phyloP scores from a whole-genome alignment of 2,797 vertebrate genomes.

The Tauraco hartlaubi region DNA sequence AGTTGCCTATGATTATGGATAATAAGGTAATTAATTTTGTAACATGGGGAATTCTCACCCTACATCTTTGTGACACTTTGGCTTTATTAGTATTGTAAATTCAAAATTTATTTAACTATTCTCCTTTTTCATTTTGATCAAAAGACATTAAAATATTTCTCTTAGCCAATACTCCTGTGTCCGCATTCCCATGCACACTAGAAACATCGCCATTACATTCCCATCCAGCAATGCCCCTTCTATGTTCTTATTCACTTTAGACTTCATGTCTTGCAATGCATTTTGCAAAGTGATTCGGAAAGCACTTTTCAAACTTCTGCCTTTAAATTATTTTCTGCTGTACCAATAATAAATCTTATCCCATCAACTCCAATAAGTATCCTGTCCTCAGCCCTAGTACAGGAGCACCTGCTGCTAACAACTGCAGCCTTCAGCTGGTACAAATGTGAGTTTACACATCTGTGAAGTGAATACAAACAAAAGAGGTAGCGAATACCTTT shows the following conservation, averaged over 20 bases:
- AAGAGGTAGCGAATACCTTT: neutral
- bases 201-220: neutral
- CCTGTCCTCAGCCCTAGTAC: neutral
- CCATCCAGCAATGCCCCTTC: neutral
- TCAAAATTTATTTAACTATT: slow-evolving; percentile 1
- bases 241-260: neutral
- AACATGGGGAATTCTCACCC: slow-evolving; percentile 1
- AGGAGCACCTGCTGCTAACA: neutral
- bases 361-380: neutral
- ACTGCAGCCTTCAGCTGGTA: neutral
- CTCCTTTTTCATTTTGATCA: slow-evolving; percentile 42
- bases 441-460: neutral
- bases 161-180: neutral
- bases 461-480: neutral
- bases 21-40: neutral
- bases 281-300: neutral
- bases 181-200: slow-evolving; percentile 8
- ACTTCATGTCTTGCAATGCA: neutral
- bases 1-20: slow-evolving; percentile 30
- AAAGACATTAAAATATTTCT: slow-evolving; percentile 41
- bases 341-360: neutral
- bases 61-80: neutral
- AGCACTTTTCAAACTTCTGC: neutral
- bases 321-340: neutral
- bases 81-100: slow-evolving; percentile 33